Base-by-base conservation (phyloP, 2,888 invertebrate genomes). In the Dendrolimus houi region DNA sequence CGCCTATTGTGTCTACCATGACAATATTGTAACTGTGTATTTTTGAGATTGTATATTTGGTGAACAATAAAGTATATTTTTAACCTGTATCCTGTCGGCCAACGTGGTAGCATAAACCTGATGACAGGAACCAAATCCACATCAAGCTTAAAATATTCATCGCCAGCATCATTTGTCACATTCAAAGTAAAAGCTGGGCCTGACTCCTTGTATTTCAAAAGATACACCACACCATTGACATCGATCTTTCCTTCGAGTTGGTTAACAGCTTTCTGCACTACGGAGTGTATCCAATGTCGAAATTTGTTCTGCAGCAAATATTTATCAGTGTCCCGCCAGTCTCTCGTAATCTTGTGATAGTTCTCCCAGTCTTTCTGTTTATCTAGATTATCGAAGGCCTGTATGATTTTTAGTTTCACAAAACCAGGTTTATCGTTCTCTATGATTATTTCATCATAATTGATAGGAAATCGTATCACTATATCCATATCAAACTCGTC, bases 401-500 rank as follows among this genome's bases (percentile, higher is more conserved):
- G 75, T 6, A 61, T 62, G 55, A 91, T 82, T 60, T 81, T 81
- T 40, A 92, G 64, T 54, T 83, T 79, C 1, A 92, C 86, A 64
- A 86, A 92, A 14, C 92, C 92, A 0, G 91, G 88, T 54, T 72
- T 68, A 41, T 87, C 83, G 52, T 80, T 77, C 57, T 86, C 81
- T 12, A 87, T 70, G 10, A 77, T 77, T 54, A 92, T 86, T n/a
- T 85, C 77, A 8, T 80, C 76, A 59, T 87, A 81, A 66, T 75
- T 77, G 41, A 92, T 77, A 0, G 93, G 92, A 13, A 94, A 69
- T 1, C 85, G 79, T 54, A 94, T 85, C 3, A 92, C 82, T 7
- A 93, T 78, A 75, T 93, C 92, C 71, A 93, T 83, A 67, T 94
- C 94, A 64, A 91, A 94, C 67, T 94, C 94, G 61, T 92, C 91